These are phyloP conservation scores for Drosophila aff. DNA, from an alignment of 1,140 invertebrate species.

Conservation along the genomic window DNA sequence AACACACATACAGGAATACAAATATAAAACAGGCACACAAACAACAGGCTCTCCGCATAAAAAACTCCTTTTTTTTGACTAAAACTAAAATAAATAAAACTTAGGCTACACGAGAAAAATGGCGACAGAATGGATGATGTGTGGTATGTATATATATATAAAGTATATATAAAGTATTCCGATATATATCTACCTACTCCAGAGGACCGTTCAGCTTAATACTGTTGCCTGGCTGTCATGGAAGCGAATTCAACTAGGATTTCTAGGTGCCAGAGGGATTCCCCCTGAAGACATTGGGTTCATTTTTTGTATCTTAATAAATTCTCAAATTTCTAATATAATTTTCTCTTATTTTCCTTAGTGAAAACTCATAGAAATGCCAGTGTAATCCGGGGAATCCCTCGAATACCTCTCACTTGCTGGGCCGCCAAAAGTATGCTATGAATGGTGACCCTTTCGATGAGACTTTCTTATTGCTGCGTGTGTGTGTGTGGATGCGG, in stretches of 20 bases:
- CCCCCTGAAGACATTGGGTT: neutral
- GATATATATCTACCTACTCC: slow-evolving; percentile 34
- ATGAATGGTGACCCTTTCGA: slow-evolving; percentile 29
- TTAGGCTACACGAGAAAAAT: slow-evolving; percentile 70
- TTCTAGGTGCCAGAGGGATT: neutral
- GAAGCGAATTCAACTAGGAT: slow-evolving; percentile 51
- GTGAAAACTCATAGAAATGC: neutral
- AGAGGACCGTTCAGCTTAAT: slow-evolving; percentile 52
- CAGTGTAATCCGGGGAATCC: neutral
- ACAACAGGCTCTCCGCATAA: slow-evolving; percentile 41
- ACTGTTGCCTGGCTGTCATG: slow-evolving; percentile 59
- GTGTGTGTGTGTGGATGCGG: slow-evolving; percentile 23
- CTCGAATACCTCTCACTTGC: slow-evolving; percentile 9
- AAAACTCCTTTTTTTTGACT: slow-evolving; percentile 40
- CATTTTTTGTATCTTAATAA: no score
- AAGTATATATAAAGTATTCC: slow-evolving; percentile 14
- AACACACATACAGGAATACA: slow-evolving; percentile 66
- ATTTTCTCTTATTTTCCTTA: neutral
- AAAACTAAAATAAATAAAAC: slow-evolving; percentile 79
- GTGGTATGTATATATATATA: neutral
- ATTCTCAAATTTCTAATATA: neutral
- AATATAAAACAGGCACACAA: slow-evolving; percentile 66
- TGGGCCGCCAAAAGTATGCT: slow-evolving; percentile 59
- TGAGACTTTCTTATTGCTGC: slow-evolving; percentile 10
- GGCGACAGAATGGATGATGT: slow-evolving; percentile 56